These are phyloP conservation scores for Neotoma lepida DNA, from an alignment of 2,113 vertebrate genomes.

Conservation along the genomic window DNA sequence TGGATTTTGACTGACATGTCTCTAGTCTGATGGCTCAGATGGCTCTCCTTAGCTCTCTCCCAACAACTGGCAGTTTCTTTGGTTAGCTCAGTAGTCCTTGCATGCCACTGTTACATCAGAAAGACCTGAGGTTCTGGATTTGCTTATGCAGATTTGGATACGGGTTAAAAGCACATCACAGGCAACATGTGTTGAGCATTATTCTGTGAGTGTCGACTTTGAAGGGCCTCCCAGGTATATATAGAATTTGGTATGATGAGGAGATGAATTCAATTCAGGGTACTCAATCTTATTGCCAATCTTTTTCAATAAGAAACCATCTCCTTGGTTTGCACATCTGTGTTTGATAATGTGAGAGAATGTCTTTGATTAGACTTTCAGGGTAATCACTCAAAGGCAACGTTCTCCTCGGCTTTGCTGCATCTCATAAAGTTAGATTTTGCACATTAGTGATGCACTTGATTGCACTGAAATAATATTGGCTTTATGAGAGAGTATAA, in stretches of 20 bases:
- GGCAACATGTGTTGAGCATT: slow-evolving; percentile 79
- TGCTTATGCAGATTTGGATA: slow-evolving; percentile 73
- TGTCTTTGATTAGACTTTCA: slow-evolving; percentile 85
- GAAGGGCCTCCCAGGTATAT: slow-evolving; percentile 81
- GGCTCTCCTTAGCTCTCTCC: neutral
- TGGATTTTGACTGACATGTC: slow-evolving; percentile 6
- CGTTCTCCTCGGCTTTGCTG: slow-evolving; percentile 75
- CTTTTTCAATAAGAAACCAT: slow-evolving; percentile 80
- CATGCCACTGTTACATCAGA: slow-evolving; percentile 27
- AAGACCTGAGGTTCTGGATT: slow-evolving; percentile 67
- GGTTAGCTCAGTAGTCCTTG: slow-evolving; percentile 57
- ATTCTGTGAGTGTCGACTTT: slow-evolving; percentile 70
- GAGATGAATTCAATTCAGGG: slow-evolving; percentile 81
- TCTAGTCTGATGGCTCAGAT: neutral
- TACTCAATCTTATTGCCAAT: slow-evolving; percentile 77
- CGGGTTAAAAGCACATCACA: slow-evolving; percentile 70
- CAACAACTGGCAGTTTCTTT: slow-evolving; percentile 44
- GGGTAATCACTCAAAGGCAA: slow-evolving; percentile 81
- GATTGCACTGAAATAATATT: slow-evolving; percentile 80
- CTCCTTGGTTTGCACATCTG: slow-evolving; percentile 81
- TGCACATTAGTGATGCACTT: slow-evolving; percentile 81
- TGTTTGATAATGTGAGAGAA: slow-evolving; percentile 84
- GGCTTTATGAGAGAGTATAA: slow-evolving; percentile 75
- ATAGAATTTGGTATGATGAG: slow-evolving; percentile 75
- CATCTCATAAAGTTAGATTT: slow-evolving; percentile 83